A percentile compares a stretch with the other conserved stretches of the same genome.
Evolutionary conservation across 2,888 invertebrate species (phyloP).

Genomic region (Stenodera caucasica): DNA sequence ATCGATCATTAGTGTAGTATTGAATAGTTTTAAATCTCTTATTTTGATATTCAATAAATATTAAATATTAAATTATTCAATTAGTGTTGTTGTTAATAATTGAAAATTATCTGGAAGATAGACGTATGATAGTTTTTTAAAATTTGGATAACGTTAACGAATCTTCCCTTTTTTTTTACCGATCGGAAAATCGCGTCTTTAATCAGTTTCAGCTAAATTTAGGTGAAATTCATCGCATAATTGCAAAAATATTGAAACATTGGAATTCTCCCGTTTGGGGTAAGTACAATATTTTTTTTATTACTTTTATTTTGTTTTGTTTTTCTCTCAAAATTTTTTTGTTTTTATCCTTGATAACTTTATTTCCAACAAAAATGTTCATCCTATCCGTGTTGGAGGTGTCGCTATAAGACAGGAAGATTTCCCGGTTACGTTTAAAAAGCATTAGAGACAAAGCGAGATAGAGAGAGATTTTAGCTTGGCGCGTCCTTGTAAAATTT

Average conservation of each 20-base stretch:
- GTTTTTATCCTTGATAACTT: no score
- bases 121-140: neutral
- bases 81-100: neutral
- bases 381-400: neutral
- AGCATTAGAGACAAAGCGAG: neutral
- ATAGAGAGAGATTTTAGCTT: neutral
- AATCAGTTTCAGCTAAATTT: neutral
- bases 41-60: neutral
- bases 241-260: neutral
- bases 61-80: neutral
- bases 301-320: conserved; percentile 4
- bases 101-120: neutral
- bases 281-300: conserved; percentile 7
- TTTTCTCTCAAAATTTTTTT: conserved; percentile 9
- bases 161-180: neutral
- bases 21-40: neutral
- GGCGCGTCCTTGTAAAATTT: conserved; percentile 9
- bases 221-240: neutral
- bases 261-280: neutral
- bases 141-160: neutral
- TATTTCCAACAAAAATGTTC: neutral
- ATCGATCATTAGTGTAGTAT: neutral
- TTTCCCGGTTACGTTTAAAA: neutral
- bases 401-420: neutral
- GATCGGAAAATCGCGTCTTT: neutral